phyloP scores from a whole-genome alignment of 2,797 vertebrate species.

The Loris lydekkerianus region DNA sequence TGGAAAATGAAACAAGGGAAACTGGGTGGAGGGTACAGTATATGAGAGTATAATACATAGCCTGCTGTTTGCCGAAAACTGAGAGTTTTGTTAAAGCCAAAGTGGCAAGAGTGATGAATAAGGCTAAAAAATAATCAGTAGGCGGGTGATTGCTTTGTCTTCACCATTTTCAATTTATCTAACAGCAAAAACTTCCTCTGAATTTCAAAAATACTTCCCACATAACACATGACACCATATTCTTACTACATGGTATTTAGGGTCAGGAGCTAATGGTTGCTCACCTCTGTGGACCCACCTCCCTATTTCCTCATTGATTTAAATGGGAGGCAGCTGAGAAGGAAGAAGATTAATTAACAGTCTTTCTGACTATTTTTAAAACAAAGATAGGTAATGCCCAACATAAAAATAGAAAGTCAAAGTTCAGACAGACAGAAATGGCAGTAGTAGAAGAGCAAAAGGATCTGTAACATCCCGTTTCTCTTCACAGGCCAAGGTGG shows the following conservation, averaged over 20 bases:
- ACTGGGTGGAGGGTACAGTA: background rate
- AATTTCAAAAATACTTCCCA: background rate
- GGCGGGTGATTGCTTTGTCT: background rate
- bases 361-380: slow-evolving; percentile 39
- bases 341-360: background rate
- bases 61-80: background rate
- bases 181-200: background rate
- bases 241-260: background rate
- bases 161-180: background rate
- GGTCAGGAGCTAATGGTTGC: background rate
- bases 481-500: background rate
- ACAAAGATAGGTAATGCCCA: background rate
- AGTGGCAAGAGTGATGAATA: background rate
- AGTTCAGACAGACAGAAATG: background rate
- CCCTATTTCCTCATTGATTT: background rate
- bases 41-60: background rate
- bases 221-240: background rate
- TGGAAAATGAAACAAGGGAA: background rate
- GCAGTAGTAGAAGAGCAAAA: background rate
- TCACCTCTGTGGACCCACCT: background rate
- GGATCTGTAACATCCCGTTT: background rate
- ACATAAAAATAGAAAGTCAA: background rate
- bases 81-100: background rate
- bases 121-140: background rate
- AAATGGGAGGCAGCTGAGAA: background rate